These are phyloP conservation scores for Heterohyrax brucei DNA, from an alignment of 2,797 vertebrate genomes.

Conservation along the genomic window DNA sequence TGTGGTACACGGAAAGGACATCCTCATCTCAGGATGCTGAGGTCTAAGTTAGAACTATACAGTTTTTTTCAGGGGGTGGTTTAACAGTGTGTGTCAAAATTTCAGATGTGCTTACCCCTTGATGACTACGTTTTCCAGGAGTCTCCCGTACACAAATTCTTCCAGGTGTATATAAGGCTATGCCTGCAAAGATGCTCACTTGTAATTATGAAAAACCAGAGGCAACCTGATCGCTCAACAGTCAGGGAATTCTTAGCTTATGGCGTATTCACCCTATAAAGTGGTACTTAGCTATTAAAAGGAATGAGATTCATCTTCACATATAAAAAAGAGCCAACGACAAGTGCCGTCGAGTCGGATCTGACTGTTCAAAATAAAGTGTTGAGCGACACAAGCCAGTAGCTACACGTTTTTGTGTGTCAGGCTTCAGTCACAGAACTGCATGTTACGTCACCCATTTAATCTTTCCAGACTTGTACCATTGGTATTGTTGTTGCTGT, in stretches of 20 bases:
- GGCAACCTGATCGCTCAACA: neutral
- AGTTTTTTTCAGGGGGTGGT: neutral
- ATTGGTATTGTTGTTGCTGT: neutral
- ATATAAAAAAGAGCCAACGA: neutral
- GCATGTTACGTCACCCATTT: neutral
- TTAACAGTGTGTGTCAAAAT: neutral
- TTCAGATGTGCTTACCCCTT: neutral
- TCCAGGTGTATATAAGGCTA: neutral
- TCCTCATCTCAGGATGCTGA: neutral
- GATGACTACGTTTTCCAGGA: neutral
- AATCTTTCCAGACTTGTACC: neutral
- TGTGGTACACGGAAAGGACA: neutral
- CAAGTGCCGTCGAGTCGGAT: too few species aligned
- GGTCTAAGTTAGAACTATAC: neutral
- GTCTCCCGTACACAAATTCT: neutral
- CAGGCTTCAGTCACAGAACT: neutral
- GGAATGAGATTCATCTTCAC: neutral
- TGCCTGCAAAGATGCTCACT: neutral
- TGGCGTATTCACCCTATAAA: neutral
- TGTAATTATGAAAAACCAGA: slow-evolving; percentile 29
- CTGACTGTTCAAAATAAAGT: neutral
- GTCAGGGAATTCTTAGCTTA: neutral
- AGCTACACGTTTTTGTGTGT: neutral
- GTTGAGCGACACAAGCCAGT: neutral
- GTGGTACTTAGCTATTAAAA: neutral